phyloP scores from a whole-genome alignment of 2,888 invertebrate genomes.

The Arge pagana region DNA sequence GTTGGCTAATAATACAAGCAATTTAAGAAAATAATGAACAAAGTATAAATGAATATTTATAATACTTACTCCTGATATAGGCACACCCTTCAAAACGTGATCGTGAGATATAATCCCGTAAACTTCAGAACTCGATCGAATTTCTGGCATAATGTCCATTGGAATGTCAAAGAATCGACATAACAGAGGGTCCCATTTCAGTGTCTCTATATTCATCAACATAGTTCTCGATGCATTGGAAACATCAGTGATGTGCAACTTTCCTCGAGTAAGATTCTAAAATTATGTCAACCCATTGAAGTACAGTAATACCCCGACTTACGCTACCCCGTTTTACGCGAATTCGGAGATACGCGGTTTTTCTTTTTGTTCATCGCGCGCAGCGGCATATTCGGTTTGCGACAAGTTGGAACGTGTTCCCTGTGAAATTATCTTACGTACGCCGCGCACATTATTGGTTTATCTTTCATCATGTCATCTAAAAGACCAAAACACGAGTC shows the following conservation, averaged over 20 bases:
- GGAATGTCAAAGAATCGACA: constrained; percentile 90
- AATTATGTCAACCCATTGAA: constrained; percentile 25
- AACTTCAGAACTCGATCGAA: constrained; percentile 88
- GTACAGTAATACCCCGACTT: too few species aligned
- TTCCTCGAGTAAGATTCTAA: constrained; percentile 71
- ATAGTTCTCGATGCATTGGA: constrained; percentile 96
- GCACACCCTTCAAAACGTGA: constrained; percentile 76
- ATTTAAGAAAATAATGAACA: constrained; percentile 9
- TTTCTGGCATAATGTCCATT: constrained; percentile 80
- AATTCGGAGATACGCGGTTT: too few species aligned
- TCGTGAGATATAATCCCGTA: constrained; percentile 77
- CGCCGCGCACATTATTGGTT: too few species aligned
- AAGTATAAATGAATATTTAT: constrained; percentile 3
- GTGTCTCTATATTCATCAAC: constrained; percentile 89
- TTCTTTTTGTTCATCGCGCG: too few species aligned
- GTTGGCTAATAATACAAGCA: constrained; percentile 7
- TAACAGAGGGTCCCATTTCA: constrained; percentile 88
- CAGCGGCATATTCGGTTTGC: too few species aligned
- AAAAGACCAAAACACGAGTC: too few species aligned
- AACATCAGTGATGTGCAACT: constrained; percentile 87
- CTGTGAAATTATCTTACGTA: too few species aligned
- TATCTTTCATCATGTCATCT: too few species aligned
- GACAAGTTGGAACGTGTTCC: too few species aligned
- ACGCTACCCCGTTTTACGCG: too few species aligned
- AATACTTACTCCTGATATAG: constrained; percentile 87